Evolutionary conservation across 1,140 invertebrate species (phyloP), one percentile per base, ranked within the genome.

Genomic region (Drosophila sproati): DNA sequence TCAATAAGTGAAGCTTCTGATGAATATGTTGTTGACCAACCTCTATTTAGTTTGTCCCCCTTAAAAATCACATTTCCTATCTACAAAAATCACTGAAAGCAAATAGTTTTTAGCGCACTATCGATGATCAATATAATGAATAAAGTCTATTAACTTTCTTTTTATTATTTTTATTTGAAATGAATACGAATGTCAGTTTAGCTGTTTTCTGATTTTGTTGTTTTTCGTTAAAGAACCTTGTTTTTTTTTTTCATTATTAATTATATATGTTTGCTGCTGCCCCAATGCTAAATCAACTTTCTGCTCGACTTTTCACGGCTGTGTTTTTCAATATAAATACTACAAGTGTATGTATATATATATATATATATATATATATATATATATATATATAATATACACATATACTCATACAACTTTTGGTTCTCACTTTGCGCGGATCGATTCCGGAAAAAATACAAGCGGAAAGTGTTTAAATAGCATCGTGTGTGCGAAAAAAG

Each of bases 131-230:
- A 73, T 34, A 59, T 52, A 82, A 73, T 78, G 60, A 81, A 59
- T 20, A 74, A 70, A 74, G 54, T 55, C 29, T 55, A 47, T 41
- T 52, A 52, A 66, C 67, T 85, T 66, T 77, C 48, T 66, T 78
- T 78, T 87, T 55, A 82, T 77, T 81, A 88, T 77, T 89, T 89
- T 89, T 89, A 89, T 89, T 89, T 89, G 85, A 89, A 89, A 89
- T 89, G 86, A 89, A 89, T 89, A 85, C 85, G 85, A 89, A 89
- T 89, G 78, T 78, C 86, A 89, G 80, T 89, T 88, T 87, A 77
- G 80, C 80, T 83, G 70, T 64, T 85, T 69, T 54, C 67, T 67
- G 79, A 62, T 78, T 67, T 66, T 78, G 57, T 86, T 75, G 68
- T 50, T 81, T 77, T 73, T 45, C 52, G 45, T 68, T 62, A 48